Conservation (phyloP, 2,888 invertebrate species). For the Scaeva pyrastri region DNA sequence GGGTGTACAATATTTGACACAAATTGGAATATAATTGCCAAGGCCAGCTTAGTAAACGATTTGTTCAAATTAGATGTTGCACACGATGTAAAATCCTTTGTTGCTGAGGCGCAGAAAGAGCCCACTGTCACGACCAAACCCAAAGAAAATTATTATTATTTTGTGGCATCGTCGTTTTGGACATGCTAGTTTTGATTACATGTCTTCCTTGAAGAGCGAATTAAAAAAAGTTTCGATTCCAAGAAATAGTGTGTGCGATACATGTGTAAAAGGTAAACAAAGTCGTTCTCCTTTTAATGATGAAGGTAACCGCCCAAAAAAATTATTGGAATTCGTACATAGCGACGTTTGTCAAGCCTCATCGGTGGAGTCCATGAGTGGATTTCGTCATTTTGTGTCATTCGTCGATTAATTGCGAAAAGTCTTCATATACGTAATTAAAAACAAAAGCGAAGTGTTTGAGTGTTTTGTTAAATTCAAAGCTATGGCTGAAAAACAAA, state of each 20-base stretch:
- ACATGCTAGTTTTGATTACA: slow-evolving; percentile 42
- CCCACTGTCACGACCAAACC: slow-evolving; percentile 34
- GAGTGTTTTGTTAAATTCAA: slow-evolving; percentile 57
- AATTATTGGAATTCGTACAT: slow-evolving; percentile 79
- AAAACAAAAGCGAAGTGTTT: slow-evolving; percentile 59
- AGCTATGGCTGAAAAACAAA: slow-evolving; percentile 66
- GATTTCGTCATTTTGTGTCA: slow-evolving; percentile 80
- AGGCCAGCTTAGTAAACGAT: slow-evolving; percentile 50
- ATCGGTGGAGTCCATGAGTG: slow-evolving; percentile 78
- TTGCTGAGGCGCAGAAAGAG: slow-evolving; percentile 33
- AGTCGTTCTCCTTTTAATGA: slow-evolving; percentile 70
- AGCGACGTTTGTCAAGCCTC: slow-evolving; percentile 81
- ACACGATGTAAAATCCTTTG: slow-evolving; percentile 27
- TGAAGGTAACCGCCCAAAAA: slow-evolving; percentile 64
- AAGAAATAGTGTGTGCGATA: slow-evolving; percentile 49
- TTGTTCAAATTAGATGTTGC: slow-evolving; percentile 47
- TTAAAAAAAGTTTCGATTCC: slow-evolving; percentile 41
- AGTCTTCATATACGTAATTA: slow-evolving; percentile 49
- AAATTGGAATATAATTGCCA: slow-evolving; percentile 47
- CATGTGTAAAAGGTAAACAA: slow-evolving; percentile 77
- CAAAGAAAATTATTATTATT: slow-evolving; percentile 44
- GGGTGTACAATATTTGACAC: slow-evolving; percentile 52
- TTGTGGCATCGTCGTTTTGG: slow-evolving; percentile 46
- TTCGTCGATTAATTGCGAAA: slow-evolving; percentile 81
- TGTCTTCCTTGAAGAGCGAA: slow-evolving; percentile 30